Evolutionary conservation across 2,113 vertebrate genomes (phyloP).

Genomic region (Dicrurus megarhynchus): DNA sequence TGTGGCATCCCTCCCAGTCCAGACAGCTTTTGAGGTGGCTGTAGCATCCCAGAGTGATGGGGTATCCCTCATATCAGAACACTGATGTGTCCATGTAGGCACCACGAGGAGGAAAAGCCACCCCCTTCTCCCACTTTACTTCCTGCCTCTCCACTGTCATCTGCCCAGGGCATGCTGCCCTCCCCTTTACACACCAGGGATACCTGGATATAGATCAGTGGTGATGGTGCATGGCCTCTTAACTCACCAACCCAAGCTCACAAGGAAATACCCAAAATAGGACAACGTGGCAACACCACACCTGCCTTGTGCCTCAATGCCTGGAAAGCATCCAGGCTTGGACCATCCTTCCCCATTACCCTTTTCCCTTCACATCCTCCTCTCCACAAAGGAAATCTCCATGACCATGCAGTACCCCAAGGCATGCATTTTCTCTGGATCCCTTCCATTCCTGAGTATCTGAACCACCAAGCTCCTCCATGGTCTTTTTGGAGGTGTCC

Average conservation of each 20-base stretch:
- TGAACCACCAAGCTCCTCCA: not conserved
- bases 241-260: not conserved
- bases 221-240: fast-evolving
- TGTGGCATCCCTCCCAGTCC: not conserved
- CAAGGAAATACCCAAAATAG: not conserved
- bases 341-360: not conserved
- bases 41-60: not conserved
- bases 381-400: not conserved
- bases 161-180: fast-evolving
- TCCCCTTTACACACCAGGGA: not conserved
- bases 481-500: not conserved
- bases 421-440: not conserved
- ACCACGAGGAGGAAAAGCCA: not conserved
- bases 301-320: not conserved
- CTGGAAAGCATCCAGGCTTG: not conserved
- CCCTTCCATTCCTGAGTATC: not conserved
- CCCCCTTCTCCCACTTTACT: not conserved
- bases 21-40: not conserved
- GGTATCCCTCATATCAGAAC: not conserved
- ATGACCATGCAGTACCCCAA: fast-evolving
- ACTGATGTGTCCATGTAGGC: too few relatives aligned
- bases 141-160: not conserved
- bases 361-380: not conserved
- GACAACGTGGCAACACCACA: not conserved
- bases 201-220: not conserved